Conservation (phyloP, 2,113 vertebrate species). For the Archocentrus centrarchus region DNA sequence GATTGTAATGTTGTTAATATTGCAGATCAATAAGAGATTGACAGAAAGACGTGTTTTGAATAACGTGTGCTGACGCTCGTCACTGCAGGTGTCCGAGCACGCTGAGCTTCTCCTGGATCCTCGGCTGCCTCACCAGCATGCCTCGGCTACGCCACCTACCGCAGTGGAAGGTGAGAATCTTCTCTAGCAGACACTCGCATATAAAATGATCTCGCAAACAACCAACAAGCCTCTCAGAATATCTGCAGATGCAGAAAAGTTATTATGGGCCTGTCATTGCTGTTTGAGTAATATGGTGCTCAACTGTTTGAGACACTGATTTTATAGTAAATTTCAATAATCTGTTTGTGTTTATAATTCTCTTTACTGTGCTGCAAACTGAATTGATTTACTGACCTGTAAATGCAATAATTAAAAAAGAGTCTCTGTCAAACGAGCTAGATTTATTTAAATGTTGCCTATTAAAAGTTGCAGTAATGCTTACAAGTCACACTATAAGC, state of each 20-base stretch:
- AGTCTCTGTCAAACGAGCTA: neutral
- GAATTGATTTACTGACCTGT: neutral
- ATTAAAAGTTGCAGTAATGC: neutral
- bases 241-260: neutral
- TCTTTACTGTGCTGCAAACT: neutral
- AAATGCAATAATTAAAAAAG: neutral
- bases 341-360: neutral
- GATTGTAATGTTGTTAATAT: neutral
- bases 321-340: neutral
- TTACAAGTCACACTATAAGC: neutral
- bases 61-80: neutral
- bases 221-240: neutral
- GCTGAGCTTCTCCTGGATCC: constrained; percentile 93
- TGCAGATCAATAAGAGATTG: neutral
- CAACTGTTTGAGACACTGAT: neutral
- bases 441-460: neutral
- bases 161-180: constrained; percentile 90
- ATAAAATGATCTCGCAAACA: neutral
- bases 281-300: neutral
- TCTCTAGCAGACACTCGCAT: neutral
- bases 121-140: constrained; percentile 91
- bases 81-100: constrained; percentile 88
- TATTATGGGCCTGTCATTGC: neutral
- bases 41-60: neutral
- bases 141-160: constrained; percentile 91